These are phyloP conservation scores for Sebastes jordani DNA, from an alignment of 2,797 vertebrate genomes.

Conservation along the genomic window DNA sequence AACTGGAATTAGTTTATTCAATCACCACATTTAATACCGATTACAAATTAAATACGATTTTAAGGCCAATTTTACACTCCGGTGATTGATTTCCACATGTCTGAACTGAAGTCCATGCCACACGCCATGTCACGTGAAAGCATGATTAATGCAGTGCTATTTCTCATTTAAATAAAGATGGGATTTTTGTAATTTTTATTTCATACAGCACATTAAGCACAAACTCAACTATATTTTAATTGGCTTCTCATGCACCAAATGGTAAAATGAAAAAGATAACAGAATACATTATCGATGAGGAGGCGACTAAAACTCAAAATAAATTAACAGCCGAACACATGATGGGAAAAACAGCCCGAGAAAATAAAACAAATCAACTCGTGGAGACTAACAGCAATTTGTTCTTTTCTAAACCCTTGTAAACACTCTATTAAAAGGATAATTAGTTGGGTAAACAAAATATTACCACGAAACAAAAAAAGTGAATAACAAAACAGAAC, in stretches of 20 bases:
- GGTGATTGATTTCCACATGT: background rate
- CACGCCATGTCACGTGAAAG: background rate
- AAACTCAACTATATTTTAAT: slow-evolving; percentile 32
- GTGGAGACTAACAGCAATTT: background rate
- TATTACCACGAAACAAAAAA: background rate
- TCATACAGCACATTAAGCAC: slow-evolving; percentile 34
- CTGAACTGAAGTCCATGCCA: background rate
- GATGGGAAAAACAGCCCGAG: background rate
- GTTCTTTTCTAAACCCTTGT: background rate
- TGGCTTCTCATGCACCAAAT: slow-evolving; percentile 38
- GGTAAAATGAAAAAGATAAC: slow-evolving; percentile 44
- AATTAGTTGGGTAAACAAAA: slow-evolving; percentile 4
- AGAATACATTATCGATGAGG: slow-evolving; percentile 34
- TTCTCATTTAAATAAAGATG: slow-evolving; percentile 31
- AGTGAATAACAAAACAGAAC: background rate
- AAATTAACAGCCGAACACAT: slow-evolving; percentile 18
- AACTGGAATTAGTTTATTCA: background rate
- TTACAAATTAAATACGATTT: background rate
- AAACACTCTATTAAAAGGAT: background rate
- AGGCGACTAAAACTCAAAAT: slow-evolving; percentile 27
- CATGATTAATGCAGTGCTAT: background rate
- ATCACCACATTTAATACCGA: background rate
- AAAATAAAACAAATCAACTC: background rate
- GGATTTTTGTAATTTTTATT: slow-evolving; percentile 25
- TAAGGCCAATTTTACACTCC: background rate